These are phyloP conservation scores for Sussaba pulchella DNA, from an alignment of 2,888 invertebrate genomes.

Conservation along the genomic window DNA sequence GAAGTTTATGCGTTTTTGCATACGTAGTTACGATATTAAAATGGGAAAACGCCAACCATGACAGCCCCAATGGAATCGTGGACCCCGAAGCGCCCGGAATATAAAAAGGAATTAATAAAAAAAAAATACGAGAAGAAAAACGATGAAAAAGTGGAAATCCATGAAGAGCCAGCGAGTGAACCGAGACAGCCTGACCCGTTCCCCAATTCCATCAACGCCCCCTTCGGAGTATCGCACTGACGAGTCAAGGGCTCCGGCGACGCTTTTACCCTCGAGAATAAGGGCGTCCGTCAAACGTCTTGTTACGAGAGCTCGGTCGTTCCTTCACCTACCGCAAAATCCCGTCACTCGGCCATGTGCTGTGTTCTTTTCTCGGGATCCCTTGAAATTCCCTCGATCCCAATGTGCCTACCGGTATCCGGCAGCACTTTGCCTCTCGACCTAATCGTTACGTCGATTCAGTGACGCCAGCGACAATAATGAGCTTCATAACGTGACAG, in stretches of 20 bases:
- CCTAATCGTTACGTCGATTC: slow-evolving; percentile 56
- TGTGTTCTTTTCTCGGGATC: slow-evolving; percentile 57
- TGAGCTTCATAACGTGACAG: slow-evolving; percentile 32
- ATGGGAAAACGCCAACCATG: slow-evolving; percentile 32
- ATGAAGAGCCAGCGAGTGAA: slow-evolving; percentile 27
- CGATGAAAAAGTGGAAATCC: slow-evolving; percentile 8
- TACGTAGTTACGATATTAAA: slow-evolving; percentile 52
- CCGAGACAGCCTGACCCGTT: slow-evolving; percentile 73
- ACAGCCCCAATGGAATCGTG: slow-evolving; percentile 10
- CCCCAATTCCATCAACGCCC: slow-evolving; percentile 76
- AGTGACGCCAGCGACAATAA: slow-evolving; percentile 11
- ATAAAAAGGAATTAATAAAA: slow-evolving; percentile 61
- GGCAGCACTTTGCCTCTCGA: slow-evolving; percentile 32
- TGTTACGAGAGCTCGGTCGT: slow-evolving; percentile 74
- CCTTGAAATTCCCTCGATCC: slow-evolving; percentile 43
- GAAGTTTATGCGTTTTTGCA: background rate
- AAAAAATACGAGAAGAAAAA: slow-evolving; percentile 6
- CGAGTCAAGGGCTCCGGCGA: slow-evolving; percentile 41
- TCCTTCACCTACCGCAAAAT: slow-evolving; percentile 37
- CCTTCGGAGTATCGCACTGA: slow-evolving; percentile 54
- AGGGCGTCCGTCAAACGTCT: slow-evolving; percentile 83
- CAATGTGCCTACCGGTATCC: slow-evolving; percentile 25
- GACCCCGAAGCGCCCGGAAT: slow-evolving; percentile 38
- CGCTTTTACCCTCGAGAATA: slow-evolving; percentile 79
- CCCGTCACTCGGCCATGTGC: slow-evolving; percentile 49